These are phyloP conservation scores for Huso huso DNA, from an alignment of 2,797 vertebrate species.

Conservation along the genomic window DNA sequence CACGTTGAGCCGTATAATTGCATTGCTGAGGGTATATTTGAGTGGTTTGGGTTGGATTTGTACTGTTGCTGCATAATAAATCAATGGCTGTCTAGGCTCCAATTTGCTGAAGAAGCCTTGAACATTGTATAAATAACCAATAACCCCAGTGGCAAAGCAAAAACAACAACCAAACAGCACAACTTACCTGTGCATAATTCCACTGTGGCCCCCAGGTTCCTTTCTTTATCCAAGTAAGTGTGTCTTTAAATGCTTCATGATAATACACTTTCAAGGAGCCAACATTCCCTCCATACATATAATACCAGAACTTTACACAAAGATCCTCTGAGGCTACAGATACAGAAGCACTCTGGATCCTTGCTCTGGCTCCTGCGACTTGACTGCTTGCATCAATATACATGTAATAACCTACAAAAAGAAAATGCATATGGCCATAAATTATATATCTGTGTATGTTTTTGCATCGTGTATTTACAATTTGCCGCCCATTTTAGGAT, in stretches of 20 bases:
- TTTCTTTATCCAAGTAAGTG: background rate
- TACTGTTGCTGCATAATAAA: no score
- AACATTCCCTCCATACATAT: background rate
- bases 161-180: background rate
- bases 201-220: constrained; percentile 1
- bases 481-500: no score
- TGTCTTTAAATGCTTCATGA: background rate
- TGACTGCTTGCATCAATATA: background rate
- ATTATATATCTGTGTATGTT: no score
- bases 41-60: no score
- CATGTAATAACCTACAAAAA: background rate
- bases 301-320: constrained; percentile 8
- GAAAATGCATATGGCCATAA: background rate
- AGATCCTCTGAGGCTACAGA: background rate
- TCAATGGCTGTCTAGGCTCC: no score
- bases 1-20: no score
- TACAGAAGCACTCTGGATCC: background rate
- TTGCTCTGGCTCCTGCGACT: background rate
- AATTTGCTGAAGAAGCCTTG: no score
- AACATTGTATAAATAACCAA: no score
- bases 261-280: background rate
- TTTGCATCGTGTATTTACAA: no score
- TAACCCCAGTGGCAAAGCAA: background rate
- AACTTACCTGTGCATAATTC: background rate
- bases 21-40: no score